Evolutionary conservation across 64 coral and sea anemone genomes (phyloP), one percentile per base, ranked within the genome.

Genomic region (Montipora capricornis): DNA sequence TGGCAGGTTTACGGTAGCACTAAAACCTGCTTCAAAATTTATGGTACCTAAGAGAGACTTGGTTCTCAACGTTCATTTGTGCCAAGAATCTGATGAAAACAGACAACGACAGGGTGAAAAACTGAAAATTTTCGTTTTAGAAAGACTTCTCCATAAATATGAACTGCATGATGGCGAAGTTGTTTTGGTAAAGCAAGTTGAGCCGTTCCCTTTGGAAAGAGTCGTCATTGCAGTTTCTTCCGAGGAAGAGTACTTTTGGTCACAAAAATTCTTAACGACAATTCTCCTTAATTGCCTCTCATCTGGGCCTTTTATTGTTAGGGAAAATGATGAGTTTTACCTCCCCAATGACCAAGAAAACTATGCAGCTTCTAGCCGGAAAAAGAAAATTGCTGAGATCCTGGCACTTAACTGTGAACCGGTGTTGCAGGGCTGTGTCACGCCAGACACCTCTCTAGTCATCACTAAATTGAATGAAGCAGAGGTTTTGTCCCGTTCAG

Each of bases 381-480:
- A 74, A 82, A 16, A 53, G 11, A 22, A 68, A 52, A 49, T 22
- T 37, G 20, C 11, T 45, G 15, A 68, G 15, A 44, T 81, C 14
- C 52, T 29, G 17, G 49, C 74, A 20, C 67, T 90, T 19, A 66
- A 79, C 50, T 84, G 80, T 84, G 90, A 93, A 9, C 90, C 82
- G 11, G 19, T 68, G 17, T 29, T 26, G 1, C 81, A 78, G 83
- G 91, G 81, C 11, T 55, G 51, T 22, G 6, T 86, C 62, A 73
- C 82, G 47, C 68, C 44, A 51, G 62, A 86, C 17, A 86, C 82
- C 10, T 86, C 44, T 86, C n/a, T 86, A 20, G 66, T 86, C 4
- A 67, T 73, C 4, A 49, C 64, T 2, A 86, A 73, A 47, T 44
- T 73, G 10, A 46, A 5, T 3, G 19, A 47, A 7, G 15, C 15